Evolutionary conservation across 2,113 vertebrate genomes (phyloP).

Genomic region (Triplophysa dalaica): DNA sequence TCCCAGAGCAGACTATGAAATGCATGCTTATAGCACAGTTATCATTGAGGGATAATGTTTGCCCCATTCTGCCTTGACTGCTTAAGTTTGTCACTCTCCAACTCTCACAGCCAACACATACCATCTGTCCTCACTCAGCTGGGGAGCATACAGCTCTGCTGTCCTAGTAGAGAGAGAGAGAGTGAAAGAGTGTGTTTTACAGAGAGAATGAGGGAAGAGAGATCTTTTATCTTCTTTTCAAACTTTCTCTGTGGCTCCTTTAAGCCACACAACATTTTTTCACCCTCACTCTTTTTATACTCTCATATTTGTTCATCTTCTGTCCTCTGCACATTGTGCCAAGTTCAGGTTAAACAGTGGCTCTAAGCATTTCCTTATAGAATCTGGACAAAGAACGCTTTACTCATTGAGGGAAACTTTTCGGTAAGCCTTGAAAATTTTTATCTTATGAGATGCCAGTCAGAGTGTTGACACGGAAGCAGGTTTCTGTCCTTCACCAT

Average conservation of each 20-base stretch:
- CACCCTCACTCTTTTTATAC: neutral
- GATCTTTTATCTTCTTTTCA: neutral
- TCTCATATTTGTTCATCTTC: neutral
- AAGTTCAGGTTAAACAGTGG: neutral
- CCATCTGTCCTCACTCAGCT: constrained; percentile 46
- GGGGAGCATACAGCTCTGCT: constrained; percentile 41
- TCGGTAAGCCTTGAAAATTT: neutral
- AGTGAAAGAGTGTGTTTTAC: constrained; percentile 5
- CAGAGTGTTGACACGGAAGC: neutral
- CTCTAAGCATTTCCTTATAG: neutral
- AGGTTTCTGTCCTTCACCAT: neutral
- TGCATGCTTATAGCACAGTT: constrained; percentile 11
- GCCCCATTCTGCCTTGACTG: neutral
- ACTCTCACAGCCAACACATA: constrained; percentile 37
- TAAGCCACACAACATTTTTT: neutral
- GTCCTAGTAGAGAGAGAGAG: constrained; percentile 17
- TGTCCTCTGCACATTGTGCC: neutral
- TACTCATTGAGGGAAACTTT: neutral
- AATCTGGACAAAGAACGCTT: neutral
- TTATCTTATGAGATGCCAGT: constrained; percentile 10
- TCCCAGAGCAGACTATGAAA: neutral
- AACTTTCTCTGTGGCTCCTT: neutral
- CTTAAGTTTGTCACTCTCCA: constrained; percentile 26
- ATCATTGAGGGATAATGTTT: constrained; percentile 5
- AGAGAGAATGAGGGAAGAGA: constrained; percentile 23